Base-by-base conservation (phyloP, 2,888 invertebrate genomes). In the Alviniconcha strummeri region DNA sequence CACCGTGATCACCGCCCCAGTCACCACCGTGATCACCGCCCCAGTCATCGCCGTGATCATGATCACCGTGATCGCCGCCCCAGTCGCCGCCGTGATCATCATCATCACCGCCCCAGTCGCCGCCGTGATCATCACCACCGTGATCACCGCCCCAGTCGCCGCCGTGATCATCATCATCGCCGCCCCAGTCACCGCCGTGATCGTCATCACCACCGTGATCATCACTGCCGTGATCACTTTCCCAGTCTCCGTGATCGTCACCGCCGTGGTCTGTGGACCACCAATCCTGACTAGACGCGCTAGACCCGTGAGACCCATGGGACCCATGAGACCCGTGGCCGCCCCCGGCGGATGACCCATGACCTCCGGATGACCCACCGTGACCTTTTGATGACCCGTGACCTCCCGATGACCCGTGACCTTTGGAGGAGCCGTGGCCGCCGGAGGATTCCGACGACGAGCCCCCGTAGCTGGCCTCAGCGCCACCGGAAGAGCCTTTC, bases 201-300 rank as follows among this genome's bases (percentile, higher is more conserved):
- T 56, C 56, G 11, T 56, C 60, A 9, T 19, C 78, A 57, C 60
- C 78, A 56, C 78, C 78, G n/a, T 78, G 36, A 57, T 78, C 60
- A n/a, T n/a, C 78, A 17, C 54, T n/a, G 54, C 36, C 56, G 69
- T 54, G 67, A 69, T 80, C 69, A 9, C 55, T n/a, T n/a, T n/a
- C n/a, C n/a, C n/a, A n/a, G n/a, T n/a, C 69, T 13, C 19, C 67
- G 13, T 69, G 64, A 80, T 69, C 80, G 52, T 57, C 60, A 57
- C 19, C 69, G 11, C 60, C 56, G 15, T 60, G 72, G 1, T 81
- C 81, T 17, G 57, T 55, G n/a, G 80, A 81, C 81, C 79, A 79
- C 67, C 64, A 64, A 5, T 52, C 19, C 13, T 15, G 54, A 52
- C 67, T 17, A 6, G 64, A 36, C 57, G 36, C 64, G 9, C 11